A percentile compares a stretch with the other conserved stretches of the same genome.
These are phyloP conservation scores for Anomalospiza imberbis DNA, from an alignment of 2,797 vertebrate species.

Conservation along the genomic window DNA sequence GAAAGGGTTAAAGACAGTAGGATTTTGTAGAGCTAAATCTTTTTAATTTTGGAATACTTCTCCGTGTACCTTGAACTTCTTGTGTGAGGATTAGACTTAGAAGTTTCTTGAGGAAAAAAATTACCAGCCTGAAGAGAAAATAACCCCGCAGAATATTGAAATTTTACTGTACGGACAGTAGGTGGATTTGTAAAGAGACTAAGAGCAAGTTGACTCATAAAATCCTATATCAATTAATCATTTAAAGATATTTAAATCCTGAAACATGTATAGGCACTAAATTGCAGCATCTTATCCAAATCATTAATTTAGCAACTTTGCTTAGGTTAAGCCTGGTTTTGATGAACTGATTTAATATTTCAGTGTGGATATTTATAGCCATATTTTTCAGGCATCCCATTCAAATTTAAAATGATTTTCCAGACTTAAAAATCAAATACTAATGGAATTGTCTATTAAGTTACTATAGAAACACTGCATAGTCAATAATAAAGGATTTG, in stretches of 20 bases:
- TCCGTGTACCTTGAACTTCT: background rate
- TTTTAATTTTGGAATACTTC: background rate
- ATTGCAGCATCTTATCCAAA: background rate
- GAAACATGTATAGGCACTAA: slow-evolving; percentile 13
- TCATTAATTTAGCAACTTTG: slow-evolving; percentile 13
- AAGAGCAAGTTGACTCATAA: slow-evolving; percentile 51
- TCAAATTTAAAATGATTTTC: background rate
- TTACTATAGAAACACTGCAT: background rate
- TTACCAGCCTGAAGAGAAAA: slow-evolving; percentile 6
- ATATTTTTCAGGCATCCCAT: background rate
- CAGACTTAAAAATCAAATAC: background rate
- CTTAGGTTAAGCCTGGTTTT: background rate
- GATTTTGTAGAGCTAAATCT: background rate
- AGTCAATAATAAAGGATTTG: background rate
- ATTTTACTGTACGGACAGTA: slow-evolving; percentile 9
- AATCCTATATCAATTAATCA: slow-evolving; percentile 40
- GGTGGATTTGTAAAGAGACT: slow-evolving; percentile 66
- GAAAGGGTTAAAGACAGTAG: background rate
- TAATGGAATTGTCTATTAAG: background rate
- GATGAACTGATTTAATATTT: background rate
- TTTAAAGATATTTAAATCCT: slow-evolving; percentile 33
- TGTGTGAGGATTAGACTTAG: background rate
- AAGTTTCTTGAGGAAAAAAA: background rate
- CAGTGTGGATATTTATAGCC: background rate
- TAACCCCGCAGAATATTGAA: slow-evolving; percentile 19